Conservation (phyloP, 2,888 invertebrate genomes). For the Pegoplata infirma region DNA sequence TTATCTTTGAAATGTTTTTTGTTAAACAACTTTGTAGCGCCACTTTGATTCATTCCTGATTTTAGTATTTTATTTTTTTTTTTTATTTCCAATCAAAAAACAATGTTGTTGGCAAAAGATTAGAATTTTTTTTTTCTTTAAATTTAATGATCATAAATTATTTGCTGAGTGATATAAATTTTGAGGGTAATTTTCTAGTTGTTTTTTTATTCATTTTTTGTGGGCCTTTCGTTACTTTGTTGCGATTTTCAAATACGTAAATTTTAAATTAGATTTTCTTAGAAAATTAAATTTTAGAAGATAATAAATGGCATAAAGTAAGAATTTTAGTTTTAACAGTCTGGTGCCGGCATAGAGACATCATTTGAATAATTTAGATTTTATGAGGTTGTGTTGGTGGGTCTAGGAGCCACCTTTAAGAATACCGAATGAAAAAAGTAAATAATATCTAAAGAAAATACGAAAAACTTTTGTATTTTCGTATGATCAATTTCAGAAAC, state of each 20-base stretch:
- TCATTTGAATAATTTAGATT: too few relatives aligned
- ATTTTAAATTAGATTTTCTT: neutral
- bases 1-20: conserved; percentile 40
- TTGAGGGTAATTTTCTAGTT: neutral
- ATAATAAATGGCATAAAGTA: too few relatives aligned
- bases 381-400: too few relatives aligned
- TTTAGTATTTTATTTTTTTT: conserved; percentile 1
- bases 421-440: too few relatives aligned
- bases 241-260: neutral
- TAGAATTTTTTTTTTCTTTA: neutral
- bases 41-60: conserved; percentile 29
- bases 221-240: neutral
- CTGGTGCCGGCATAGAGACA: too few relatives aligned
- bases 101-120: neutral
- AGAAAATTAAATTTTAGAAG: too few relatives aligned
- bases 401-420: too few relatives aligned
- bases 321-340: too few relatives aligned
- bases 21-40: conserved; percentile 29
- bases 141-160: neutral
- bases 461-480: too few relatives aligned
- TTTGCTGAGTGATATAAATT: neutral
- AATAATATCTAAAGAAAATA: too few relatives aligned
- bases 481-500: too few relatives aligned
- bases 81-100: neutral
- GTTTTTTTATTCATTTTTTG: too few relatives aligned